phyloP scores from a whole-genome alignment of 2,797 vertebrate genomes.

The Semaprochilodus insignis region DNA sequence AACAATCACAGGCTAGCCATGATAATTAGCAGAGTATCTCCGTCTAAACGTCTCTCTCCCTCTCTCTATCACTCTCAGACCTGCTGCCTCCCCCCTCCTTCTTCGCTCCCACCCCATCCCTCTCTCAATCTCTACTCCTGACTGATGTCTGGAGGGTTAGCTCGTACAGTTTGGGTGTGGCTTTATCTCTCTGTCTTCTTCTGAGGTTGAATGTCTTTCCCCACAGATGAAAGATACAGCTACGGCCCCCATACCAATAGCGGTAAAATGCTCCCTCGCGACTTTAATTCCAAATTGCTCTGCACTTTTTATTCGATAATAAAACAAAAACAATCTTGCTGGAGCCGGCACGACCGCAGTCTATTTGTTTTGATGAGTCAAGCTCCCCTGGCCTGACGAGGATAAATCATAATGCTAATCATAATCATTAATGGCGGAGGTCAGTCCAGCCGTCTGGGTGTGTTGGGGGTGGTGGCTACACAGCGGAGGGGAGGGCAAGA shows the following conservation, averaged over 20 bases:
- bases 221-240: slow-evolving; percentile 54
- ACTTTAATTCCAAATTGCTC: slow-evolving; percentile 55
- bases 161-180: slow-evolving; percentile 64
- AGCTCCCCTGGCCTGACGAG: slow-evolving; percentile 23
- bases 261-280: slow-evolving; percentile 38
- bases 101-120: slow-evolving; percentile 50
- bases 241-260: slow-evolving; percentile 43
- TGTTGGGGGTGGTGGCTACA: slow-evolving; percentile 17
- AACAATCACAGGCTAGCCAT: slow-evolving; percentile 87
- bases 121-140: slow-evolving; percentile 57
- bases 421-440: slow-evolving; percentile 67
- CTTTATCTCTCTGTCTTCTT: slow-evolving; percentile 43
- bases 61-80: slow-evolving; percentile 69
- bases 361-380: slow-evolving; percentile 38
- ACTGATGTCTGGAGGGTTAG: slow-evolving; percentile 60
- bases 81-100: slow-evolving; percentile 56
- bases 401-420: slow-evolving; percentile 62
- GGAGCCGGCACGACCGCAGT: slow-evolving; percentile 42
- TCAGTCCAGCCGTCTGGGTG: slow-evolving; percentile 61
- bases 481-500: slow-evolving; percentile 49
- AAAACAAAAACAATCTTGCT: slow-evolving; percentile 51
- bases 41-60: slow-evolving; percentile 68
- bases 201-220: slow-evolving; percentile 55
- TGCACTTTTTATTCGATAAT: slow-evolving; percentile 56
- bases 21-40: slow-evolving; percentile 87